phyloP scores from a whole-genome alignment of 2,797 vertebrate species.

The Hippopotamyrus pictus region DNA sequence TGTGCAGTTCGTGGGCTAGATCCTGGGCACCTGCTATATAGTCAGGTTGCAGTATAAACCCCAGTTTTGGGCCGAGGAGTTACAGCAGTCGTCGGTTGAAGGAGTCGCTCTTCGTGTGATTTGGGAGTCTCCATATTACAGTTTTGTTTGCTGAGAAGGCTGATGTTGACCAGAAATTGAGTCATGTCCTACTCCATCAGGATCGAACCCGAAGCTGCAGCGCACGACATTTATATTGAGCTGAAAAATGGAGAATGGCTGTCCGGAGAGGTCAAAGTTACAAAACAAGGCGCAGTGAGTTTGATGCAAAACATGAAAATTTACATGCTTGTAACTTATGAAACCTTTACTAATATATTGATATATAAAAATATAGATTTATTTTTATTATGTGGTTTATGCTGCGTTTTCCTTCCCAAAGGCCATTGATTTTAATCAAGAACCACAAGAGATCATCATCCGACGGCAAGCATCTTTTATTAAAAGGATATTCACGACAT shows the following conservation, averaged over 20 bases:
- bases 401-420: neutral
- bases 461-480: neutral
- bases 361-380: neutral
- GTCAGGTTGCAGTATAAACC: neutral
- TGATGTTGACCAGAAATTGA: neutral
- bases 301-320: neutral
- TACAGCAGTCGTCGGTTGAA: rapidly evolving
- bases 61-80: neutral
- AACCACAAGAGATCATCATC: neutral
- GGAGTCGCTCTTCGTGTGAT: neutral
- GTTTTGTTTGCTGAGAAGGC: neutral
- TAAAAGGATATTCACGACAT: neutral
- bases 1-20: neutral
- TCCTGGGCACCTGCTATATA: neutral
- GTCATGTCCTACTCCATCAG: neutral
- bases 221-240: neutral
- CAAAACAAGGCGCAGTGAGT: neutral
- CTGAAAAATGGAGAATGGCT: neutral
- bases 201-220: neutral
- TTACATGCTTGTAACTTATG: neutral
- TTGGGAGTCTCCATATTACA: neutral
- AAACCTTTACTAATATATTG: neutral
- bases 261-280: neutral
- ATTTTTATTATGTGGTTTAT: neutral
- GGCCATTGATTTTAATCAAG: neutral